A percentile compares a stretch with the other conserved stretches of the same genome.
Conservation (phyloP, 2,113 vertebrate genomes). For the Apeltes quadracus region DNA sequence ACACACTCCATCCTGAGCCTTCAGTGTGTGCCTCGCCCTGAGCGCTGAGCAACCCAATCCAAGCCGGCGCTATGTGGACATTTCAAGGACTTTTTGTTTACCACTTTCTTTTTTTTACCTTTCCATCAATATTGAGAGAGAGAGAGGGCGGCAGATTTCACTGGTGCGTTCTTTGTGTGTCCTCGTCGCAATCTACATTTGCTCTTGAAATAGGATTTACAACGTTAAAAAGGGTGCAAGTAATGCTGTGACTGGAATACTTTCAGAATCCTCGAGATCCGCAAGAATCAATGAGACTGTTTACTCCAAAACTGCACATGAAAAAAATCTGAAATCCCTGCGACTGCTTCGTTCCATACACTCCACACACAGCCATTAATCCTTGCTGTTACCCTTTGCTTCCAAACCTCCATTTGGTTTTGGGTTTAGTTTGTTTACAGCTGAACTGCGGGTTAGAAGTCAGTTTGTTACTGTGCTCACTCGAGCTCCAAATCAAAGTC, state of each 20-base stretch:
- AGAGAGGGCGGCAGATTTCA: constrained; percentile 62
- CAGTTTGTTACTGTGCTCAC: constrained; percentile 12
- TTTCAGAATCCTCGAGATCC: constrained; percentile 74
- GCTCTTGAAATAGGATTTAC: constrained; percentile 79
- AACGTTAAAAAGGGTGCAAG: constrained; percentile 79
- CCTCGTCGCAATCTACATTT: constrained; percentile 75
- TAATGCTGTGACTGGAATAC: constrained; percentile 73
- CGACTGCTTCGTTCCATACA: constrained; percentile 51
- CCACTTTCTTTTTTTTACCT: constrained; percentile 51
- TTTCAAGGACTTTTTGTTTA: constrained; percentile 75
- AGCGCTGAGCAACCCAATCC: constrained; percentile 8
- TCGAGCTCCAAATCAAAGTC: constrained; percentile 5
- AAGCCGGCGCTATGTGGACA: constrained; percentile 24
- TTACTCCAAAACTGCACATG: constrained; percentile 51
- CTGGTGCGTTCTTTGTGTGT: constrained; percentile 52
- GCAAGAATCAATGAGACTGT: constrained; percentile 74
- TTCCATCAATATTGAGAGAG: constrained; percentile 57
- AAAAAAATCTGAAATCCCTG: constrained; percentile 44
- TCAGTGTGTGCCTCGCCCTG: background rate
- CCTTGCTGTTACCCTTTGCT: constrained; percentile 23
- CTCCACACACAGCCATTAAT: constrained; percentile 37
- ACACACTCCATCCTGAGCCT: background rate
- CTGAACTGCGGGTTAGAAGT: constrained; percentile 42
- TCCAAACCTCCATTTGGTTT: constrained; percentile 21
- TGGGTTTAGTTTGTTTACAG: background rate